Base-by-base conservation (phyloP, 2,888 invertebrate species). In the Synanthedon andrenaeformis region DNA sequence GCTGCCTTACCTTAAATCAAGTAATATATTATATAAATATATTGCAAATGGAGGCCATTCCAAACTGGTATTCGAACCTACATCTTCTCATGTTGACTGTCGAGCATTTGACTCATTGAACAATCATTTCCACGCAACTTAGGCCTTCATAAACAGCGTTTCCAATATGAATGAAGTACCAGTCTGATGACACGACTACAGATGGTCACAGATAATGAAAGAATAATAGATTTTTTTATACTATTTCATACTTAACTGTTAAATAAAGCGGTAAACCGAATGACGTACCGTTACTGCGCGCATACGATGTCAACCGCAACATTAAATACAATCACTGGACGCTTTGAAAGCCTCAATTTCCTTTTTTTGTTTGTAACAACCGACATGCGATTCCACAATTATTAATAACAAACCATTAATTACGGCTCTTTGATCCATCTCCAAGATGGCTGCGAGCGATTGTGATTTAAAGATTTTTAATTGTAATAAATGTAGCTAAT, bases 401-500 rank as follows among this genome's bases (percentile, higher is more conserved):
- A 74, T 74, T 72, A 71, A 76, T 72, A 75, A 67, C 60, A 55
- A 57, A 59, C 72, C 67, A 81, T 81, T 79, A 78, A 80, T 79
- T 76, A 77, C 67, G 61, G 35, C 62, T 70, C 78, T 76, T 73
- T 77, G 76, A 77, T 76, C 69, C 72, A 69, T 71, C 66, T 62
- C 64, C 63, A 65, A 61, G 66, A 74, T 69, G 60, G 74, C 81
- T 67, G 62, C 62, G 57, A 70, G 80, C 78, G 68, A 67, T 67
- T 67, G 62, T 65, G 65, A 70, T 73, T 72, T 75, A 76, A 79
- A 81, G 75, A 76, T 75, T 35, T 23, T 73, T 76, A 77, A 81
- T 84, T 82, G 82, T 79, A 79, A 82, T 76, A 77, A 81, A 82
- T 80, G 79, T 78, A 73, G 73, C 70, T 80, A 83, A 82, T 85